A percentile compares a stretch with the other conserved stretches of the same genome.
Evolutionary conservation across 2,797 vertebrate genomes (phyloP).

Genomic region (Mergus octosetaceus): DNA sequence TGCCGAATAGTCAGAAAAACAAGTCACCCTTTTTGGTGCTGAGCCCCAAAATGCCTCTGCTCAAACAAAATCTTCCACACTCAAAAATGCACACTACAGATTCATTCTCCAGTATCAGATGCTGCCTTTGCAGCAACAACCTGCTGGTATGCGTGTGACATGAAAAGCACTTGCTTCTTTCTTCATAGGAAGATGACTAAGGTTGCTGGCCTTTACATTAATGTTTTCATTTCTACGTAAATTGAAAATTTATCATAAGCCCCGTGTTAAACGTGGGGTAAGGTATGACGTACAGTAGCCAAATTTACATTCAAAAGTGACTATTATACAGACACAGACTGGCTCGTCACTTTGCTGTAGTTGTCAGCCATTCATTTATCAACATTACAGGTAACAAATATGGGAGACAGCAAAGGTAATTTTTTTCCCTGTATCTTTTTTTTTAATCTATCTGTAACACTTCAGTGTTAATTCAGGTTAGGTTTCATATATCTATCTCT

Average conservation of each 20-base stretch:
- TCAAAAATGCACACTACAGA: not conserved
- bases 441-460: not conserved
- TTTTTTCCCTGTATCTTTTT: accelerated
- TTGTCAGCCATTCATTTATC: not conserved
- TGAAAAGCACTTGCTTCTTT: not conserved
- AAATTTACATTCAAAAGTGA: not conserved
- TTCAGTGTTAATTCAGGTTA: not conserved
- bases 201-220: not conserved
- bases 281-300: not conserved
- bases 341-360: not conserved
- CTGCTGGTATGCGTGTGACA: accelerated
- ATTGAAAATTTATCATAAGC: not conserved
- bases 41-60: not conserved
- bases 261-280: not conserved
- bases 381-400: not conserved
- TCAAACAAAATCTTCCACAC: not conserved
- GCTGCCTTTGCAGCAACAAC: not conserved
- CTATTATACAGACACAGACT: not conserved
- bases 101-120: accelerated
- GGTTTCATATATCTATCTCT: not conserved
- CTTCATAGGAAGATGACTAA: not conserved
- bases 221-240: not conserved
- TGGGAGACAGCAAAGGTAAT: not conserved
- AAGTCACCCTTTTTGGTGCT: not conserved
- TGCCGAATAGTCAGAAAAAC: not conserved